Base-by-base conservation (phyloP, 2,797 vertebrate species). In the Alouatta caraya region DNA sequence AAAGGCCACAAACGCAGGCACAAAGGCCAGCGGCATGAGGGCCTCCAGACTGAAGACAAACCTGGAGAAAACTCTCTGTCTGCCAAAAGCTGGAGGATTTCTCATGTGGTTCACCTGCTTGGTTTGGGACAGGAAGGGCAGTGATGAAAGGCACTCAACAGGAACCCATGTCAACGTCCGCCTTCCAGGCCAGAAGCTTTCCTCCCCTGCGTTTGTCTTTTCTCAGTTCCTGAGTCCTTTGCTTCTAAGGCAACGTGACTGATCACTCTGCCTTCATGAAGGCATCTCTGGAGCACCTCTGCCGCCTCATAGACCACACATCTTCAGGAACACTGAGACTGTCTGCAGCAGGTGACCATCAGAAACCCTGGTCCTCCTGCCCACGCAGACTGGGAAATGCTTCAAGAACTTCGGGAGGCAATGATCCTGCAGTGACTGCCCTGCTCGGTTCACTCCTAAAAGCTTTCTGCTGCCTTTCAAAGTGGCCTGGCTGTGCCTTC, bases 231-330 rank as follows among this genome's bases (percentile, higher is more conserved):
- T 72, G 44, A 8, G 17, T 70, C 22, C 24, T n/a, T 64, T 44
- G 8, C 33, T 50, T 33, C 19, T 13, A 33, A 44, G 55, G 50
- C 73, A 3, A 0, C 0, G 21, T 8, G 5, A n/a, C 1, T 5
- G 48, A 26, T n/a, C 55, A 24, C 28, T 75, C 46, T 5, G 76
- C n/a, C 26, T 7, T 42, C 39, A 1, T n/a, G 21, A 19, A 0
- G 11, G 78, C 0, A 0, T 2, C 37, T 39, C 42, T 0, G 30
- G 44, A 46, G 57, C 67, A 13, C 67, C 4, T 33, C 70, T 8
- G 5, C 10, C 9, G n/a, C 9, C 39, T 26, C n/a, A 0, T 0
- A 39, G 55, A 37, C 0, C 3, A 0, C 5, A 0, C 1, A 0
- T 8, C 59, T 70, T 42, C 13, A 8, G n/a, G 44, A 70, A 55